phyloP scores from a whole-genome alignment of 2,113 vertebrate species.

The Balaeniceps rex region DNA sequence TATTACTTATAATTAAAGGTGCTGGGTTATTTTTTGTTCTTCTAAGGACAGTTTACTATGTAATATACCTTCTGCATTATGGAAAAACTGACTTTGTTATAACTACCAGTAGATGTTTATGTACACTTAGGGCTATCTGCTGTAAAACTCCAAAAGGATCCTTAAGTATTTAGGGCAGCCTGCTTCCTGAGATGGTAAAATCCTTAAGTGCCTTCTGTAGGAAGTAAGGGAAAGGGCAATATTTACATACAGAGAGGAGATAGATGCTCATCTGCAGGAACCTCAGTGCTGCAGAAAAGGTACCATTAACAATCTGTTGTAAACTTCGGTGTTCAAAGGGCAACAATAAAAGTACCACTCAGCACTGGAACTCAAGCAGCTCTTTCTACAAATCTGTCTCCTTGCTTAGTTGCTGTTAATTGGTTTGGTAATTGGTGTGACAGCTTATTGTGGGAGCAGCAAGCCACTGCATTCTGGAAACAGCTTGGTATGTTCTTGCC shows the following conservation, averaged over 20 bases:
- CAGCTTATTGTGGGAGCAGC: neutral
- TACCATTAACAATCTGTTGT: neutral
- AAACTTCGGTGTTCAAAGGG: neutral
- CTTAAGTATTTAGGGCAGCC: neutral
- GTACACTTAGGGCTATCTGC: neutral
- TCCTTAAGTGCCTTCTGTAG: neutral
- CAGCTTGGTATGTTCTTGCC: neutral
- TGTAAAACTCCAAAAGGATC: neutral
- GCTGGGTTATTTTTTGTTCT: neutral
- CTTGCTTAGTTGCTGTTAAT: neutral
- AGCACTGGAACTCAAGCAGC: neutral
- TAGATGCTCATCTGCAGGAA: neutral
- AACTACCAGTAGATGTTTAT: neutral
- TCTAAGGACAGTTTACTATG: neutral
- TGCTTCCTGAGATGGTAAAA: neutral
- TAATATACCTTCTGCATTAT: neutral
- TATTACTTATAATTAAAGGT: neutral
- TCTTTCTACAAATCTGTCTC: neutral
- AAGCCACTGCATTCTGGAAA: neutral
- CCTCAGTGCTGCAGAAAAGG: neutral
- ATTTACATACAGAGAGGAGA: neutral
- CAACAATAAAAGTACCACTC: neutral
- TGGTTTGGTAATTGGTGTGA: slow-evolving; percentile 9
- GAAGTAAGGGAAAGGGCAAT: neutral
- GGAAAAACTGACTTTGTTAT: neutral